Evolutionary conservation across 2,797 vertebrate species (phyloP).

Genomic region (Hoplostethus atlanticus): DNA sequence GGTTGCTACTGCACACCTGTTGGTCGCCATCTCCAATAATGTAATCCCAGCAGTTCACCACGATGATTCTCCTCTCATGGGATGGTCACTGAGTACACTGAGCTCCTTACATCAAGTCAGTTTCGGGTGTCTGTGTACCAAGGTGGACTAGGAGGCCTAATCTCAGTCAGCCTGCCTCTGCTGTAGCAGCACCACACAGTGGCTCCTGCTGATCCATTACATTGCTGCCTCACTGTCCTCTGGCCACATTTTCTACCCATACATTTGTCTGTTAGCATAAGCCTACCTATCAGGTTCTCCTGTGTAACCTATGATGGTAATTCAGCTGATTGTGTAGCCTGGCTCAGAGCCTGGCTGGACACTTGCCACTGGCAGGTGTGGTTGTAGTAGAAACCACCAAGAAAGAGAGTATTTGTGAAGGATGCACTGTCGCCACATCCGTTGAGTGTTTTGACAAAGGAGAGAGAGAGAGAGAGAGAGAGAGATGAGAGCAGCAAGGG

Average conservation of each 20-base stretch:
- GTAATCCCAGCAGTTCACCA: neutral
- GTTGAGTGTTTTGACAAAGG: constrained; percentile 78
- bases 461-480: constrained; percentile 64
- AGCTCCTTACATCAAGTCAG: constrained; percentile 18
- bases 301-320: constrained; percentile 42
- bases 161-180: constrained; percentile 24
- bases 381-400: constrained; percentile 54
- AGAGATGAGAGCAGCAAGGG: constrained; percentile 60
- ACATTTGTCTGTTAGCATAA: constrained; percentile 33
- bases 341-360: constrained; percentile 48
- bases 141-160: constrained; percentile 21
- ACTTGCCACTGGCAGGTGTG: constrained; percentile 36
- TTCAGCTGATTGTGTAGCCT: constrained; percentile 36
- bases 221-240: neutral
- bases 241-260: neutral
- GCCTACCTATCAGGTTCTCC: constrained; percentile 37
- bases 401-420: constrained; percentile 65
- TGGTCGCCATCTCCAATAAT: neutral
- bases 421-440: constrained; percentile 75
- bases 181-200: constrained; percentile 43
- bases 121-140: constrained; percentile 39
- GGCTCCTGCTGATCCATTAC: constrained; percentile 40
- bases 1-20: neutral
- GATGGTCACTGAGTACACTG: neutral
- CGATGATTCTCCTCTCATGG: constrained; percentile 1